These are phyloP conservation scores for Argyra leucocephala DNA, from an alignment of 2,888 invertebrate species.

Conservation along the genomic window DNA sequence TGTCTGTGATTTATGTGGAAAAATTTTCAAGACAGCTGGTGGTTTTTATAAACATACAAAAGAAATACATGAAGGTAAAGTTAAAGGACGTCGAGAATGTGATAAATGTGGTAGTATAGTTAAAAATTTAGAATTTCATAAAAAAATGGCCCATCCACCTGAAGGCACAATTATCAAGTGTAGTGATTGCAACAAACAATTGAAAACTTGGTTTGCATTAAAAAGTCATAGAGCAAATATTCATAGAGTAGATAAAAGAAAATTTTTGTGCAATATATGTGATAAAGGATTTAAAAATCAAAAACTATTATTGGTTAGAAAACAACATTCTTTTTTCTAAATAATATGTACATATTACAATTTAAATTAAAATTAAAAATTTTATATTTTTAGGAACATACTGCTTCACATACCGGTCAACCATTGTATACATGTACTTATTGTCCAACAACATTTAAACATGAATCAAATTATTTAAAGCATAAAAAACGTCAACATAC, in stretches of 20 bases:
- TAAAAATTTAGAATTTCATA: not conserved
- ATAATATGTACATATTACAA: too few species aligned
- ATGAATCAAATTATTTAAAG: conserved; percentile 3
- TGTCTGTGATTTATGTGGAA: not conserved
- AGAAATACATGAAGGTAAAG: not conserved
- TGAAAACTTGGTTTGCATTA: not conserved
- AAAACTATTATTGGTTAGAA: not conserved
- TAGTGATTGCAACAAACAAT: not conserved
- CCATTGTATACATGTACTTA: not conserved
- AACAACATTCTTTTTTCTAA: too few species aligned
- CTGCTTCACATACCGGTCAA: not conserved
- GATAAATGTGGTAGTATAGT: conserved; percentile 1
- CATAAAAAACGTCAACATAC: not conserved
- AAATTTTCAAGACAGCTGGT: not conserved
- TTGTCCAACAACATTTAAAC: not conserved
- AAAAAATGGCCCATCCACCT: not conserved
- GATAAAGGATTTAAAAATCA: not conserved
- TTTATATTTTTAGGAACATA: not conserved
- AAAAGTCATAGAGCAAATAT: not conserved
- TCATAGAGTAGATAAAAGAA: not conserved
- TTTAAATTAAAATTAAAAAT: too few species aligned
- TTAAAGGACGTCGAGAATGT: not conserved
- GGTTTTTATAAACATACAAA: conserved; percentile 6
- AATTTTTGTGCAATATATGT: not conserved
- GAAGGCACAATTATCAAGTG: not conserved